Conservation (phyloP, 2,888 invertebrate genomes). For the Drosophila atroscutellata region DNA sequence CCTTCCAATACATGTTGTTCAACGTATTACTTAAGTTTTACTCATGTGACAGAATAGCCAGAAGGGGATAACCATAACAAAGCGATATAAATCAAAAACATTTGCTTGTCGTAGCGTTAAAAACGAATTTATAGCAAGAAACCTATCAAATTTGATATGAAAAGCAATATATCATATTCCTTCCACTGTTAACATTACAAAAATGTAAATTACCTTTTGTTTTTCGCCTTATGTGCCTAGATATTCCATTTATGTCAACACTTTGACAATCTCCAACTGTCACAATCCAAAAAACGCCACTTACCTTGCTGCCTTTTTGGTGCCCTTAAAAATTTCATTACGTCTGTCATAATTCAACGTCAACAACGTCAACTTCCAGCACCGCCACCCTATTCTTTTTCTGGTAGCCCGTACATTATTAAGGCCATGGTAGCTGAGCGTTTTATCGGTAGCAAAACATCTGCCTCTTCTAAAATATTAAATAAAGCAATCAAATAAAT, state of each 20-base stretch:
- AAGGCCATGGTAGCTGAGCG: slow-evolving; percentile 11
- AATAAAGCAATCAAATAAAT: slow-evolving; percentile 84
- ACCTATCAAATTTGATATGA: slow-evolving; percentile 3
- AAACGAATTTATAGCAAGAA: neutral
- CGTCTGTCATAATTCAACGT: slow-evolving; percentile 71
- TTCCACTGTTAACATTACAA: neutral
- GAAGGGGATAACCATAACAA: neutral
- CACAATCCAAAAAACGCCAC: slow-evolving; percentile 23
- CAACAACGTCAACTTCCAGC: slow-evolving; percentile 48
- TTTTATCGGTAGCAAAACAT: slow-evolving; percentile 63
- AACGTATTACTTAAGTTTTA: neutral
- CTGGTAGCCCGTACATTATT: slow-evolving; percentile 31
- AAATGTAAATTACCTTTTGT: slow-evolving; percentile 29
- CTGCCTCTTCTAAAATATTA: slow-evolving; percentile 79
- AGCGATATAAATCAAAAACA: neutral
- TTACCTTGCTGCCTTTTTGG: slow-evolving; percentile 31
- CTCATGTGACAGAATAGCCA: neutral
- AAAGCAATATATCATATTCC: slow-evolving; percentile 7
- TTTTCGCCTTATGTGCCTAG: neutral
- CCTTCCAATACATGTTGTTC: neutral
- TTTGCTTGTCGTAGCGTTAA: neutral
- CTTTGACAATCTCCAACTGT: slow-evolving; percentile 45
- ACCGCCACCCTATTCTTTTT: neutral
- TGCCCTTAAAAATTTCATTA: slow-evolving; percentile 69
- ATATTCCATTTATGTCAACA: slow-evolving; percentile 41